Conservation (phyloP, 2,797 vertebrate species). For the Poecile montanus region DNA sequence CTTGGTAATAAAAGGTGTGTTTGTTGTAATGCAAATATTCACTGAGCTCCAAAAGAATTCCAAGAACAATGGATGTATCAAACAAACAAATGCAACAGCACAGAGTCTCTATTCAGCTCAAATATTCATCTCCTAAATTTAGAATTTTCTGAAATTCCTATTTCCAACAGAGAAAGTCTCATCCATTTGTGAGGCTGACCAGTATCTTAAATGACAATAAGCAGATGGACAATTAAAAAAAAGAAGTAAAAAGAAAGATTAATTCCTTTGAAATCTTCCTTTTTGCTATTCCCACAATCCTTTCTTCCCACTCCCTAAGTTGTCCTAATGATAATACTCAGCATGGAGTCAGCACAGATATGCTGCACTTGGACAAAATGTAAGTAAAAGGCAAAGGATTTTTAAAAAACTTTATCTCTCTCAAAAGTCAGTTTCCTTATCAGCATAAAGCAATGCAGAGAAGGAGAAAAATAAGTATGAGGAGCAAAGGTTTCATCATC, state of each 20-base stretch:
- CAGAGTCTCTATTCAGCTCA: not conserved
- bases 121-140: not conserved
- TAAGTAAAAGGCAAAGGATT: slow-evolving; percentile 24
- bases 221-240: not conserved
- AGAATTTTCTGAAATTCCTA: not conserved
- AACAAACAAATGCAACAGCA: not conserved
- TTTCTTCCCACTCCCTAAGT: not conserved
- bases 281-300: not conserved
- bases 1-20: not conserved
- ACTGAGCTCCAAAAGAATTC: not conserved
- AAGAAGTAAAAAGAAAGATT: not conserved
- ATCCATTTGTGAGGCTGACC: not conserved
- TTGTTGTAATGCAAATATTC: not conserved
- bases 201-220: not conserved
- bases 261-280: not conserved
- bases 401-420: not conserved
- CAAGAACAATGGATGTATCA: not conserved
- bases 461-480: not conserved
- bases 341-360: not conserved
- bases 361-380: slow-evolving; percentile 11
- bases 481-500: not conserved
- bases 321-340: not conserved
- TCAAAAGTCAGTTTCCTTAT: slow-evolving; percentile 35
- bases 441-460: not conserved
- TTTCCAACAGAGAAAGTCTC: not conserved